These are phyloP conservation scores for Lutjanus erythropterus DNA, from an alignment of 2,113 vertebrate species.

Conservation along the genomic window DNA sequence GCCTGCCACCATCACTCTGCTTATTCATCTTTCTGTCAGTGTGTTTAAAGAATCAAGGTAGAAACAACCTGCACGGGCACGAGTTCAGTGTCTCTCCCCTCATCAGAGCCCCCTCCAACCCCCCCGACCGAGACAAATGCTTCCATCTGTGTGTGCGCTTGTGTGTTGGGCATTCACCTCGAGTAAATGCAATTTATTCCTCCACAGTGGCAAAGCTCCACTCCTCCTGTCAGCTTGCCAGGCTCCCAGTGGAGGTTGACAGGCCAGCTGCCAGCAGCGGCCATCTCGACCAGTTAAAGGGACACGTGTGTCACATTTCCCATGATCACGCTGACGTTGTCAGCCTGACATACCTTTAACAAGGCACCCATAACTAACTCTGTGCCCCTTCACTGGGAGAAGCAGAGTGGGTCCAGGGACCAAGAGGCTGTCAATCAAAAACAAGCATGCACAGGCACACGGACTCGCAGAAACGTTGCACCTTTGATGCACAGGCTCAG, in stretches of 20 bases:
- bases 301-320: constrained; percentile 78
- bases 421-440: constrained; percentile 72
- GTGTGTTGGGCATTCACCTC: constrained; percentile 60
- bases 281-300: constrained; percentile 78
- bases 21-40: constrained; percentile 66
- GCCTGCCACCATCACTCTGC: constrained; percentile 46
- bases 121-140: constrained; percentile 37
- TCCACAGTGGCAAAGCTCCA: constrained; percentile 63
- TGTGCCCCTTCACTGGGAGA: constrained; percentile 47
- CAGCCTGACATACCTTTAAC: constrained; percentile 77
- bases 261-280: constrained; percentile 71
- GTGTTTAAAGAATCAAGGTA: constrained; percentile 56
- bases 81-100: constrained; percentile 34
- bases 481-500: constrained; percentile 65
- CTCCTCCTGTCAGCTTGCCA: constrained; percentile 77
- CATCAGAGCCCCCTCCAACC: constrained; percentile 25
- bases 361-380: constrained; percentile 75
- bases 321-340: constrained; percentile 74
- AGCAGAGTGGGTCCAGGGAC: constrained; percentile 43
- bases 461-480: constrained; percentile 30
- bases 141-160: constrained; percentile 24
- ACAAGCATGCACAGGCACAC: constrained; percentile 40
- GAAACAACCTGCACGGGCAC: constrained; percentile 35
- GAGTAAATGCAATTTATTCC: constrained; percentile 76
- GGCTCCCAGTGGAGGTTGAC: constrained; percentile 74